Base-by-base conservation (phyloP, 2,888 invertebrate genomes). In the Acleris emargana region DNA sequence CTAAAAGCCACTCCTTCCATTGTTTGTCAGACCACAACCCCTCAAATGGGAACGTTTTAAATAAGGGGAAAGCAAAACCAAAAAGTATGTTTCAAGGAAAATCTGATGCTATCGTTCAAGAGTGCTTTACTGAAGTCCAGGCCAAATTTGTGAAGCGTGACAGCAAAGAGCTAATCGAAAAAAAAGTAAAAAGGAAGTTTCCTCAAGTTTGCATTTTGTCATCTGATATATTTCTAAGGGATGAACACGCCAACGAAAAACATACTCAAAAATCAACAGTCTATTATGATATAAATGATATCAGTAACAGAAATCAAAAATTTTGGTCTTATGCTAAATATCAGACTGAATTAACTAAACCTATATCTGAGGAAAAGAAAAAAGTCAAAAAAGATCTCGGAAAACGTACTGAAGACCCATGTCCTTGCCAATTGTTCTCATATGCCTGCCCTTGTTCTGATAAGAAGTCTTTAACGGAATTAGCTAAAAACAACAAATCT, bases 371-470 rank as follows among this genome's bases (percentile, higher is more conserved):
- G 72, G 79, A 82, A 61, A 84, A 79, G 62, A 84, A 79, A 67
- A 57, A 25, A 25, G 86, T 77, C 72, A 86, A 78, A 67, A 85
- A 84, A 72, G 80, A 84, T 11, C 76, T 69, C 25, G 78, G 76
- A 1, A 82, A 82, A 61, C 79, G 77, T 13, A 79, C 70, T 5
- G 84, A 86, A 71, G 79, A 87, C 64, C 87, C 87, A 5, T 89
- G 88, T 68, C 87, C 88, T 0, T 88, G 89, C 71, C 87, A 89
- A 74, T 72, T 89, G 66, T 89, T 89, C 77, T 87, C 88, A 5
- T 88, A 87, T 64, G 80, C 83, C 16, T 88, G 88, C 68, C 84
- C 87, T 47, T 90, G 89, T 69, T 79, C 79, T 2, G 79, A 78
- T 45, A 78, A 80, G 58, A 82, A 82, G 70, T 84, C 84, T 13